These are phyloP conservation scores for Anolis apletophallus DNA, from an alignment of 2,797 vertebrate genomes.

Conservation along the genomic window DNA sequence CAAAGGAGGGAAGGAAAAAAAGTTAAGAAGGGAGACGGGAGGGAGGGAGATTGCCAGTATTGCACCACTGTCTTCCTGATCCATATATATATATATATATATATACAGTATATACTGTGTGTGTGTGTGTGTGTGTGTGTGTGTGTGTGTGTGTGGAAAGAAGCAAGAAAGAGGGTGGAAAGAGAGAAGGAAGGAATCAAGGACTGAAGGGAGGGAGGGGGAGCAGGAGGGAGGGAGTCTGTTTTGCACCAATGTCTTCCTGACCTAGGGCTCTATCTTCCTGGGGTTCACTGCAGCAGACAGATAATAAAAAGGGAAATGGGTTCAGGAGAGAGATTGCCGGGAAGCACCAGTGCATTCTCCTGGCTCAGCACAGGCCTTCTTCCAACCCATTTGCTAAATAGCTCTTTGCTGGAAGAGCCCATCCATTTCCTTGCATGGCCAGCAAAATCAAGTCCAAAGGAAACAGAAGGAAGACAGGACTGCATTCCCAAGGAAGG, in stretches of 20 bases:
- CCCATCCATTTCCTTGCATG: background rate
- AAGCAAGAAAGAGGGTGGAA: background rate
- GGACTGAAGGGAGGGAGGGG: too few relatives aligned
- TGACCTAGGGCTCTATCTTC: background rate
- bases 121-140: too few relatives aligned
- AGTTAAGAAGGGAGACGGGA: background rate
- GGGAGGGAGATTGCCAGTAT: too few relatives aligned
- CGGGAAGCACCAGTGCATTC: background rate
- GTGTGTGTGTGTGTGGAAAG: too few relatives aligned
- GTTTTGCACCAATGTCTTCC: background rate
- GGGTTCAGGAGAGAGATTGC: background rate
- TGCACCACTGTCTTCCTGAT: too few relatives aligned
- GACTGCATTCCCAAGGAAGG: background rate
- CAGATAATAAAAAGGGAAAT: background rate
- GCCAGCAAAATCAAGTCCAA: background rate
- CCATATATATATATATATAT: too few relatives aligned
- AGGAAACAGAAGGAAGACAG: background rate
- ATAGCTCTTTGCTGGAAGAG: background rate
- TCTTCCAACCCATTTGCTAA: constrained; percentile 13
- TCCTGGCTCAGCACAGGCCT: background rate
- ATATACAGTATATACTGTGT: too few relatives aligned
- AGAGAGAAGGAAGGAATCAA: background rate
- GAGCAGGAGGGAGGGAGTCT: background rate
- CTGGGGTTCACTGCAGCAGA: background rate
- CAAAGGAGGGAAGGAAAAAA: background rate